A percentile compares a stretch with the other conserved stretches of the same genome.
These are phyloP conservation scores for Chlorodrepanis virens DNA, from an alignment of 2,113 vertebrate species.

Conservation along the genomic window DNA sequence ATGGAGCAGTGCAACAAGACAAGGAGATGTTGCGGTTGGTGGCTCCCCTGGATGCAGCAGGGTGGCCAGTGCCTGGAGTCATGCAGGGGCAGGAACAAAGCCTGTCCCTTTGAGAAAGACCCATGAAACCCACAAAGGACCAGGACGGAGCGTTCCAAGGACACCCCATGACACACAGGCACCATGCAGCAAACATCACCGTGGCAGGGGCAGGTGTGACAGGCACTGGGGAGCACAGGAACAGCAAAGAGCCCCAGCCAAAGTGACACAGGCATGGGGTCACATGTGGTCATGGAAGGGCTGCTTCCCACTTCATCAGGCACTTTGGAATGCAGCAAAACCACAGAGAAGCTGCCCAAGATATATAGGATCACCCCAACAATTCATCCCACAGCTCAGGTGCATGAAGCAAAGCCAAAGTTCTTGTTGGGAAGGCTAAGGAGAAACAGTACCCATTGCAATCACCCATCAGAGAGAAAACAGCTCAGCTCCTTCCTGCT, in stretches of 20 bases:
- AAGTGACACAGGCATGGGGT: not conserved
- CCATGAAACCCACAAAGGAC: not conserved
- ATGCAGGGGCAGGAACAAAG: not conserved
- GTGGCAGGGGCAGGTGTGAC: not conserved
- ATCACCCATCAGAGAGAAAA: not conserved
- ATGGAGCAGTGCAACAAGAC: rapidly evolving
- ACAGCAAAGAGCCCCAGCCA: not conserved
- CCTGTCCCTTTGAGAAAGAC: not conserved
- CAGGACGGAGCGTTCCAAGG: not conserved
- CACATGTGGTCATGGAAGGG: rapidly evolving
- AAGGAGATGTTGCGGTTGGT: not conserved
- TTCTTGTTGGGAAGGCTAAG: not conserved
- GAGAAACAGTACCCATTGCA: not conserved
- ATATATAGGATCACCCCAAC: not conserved
- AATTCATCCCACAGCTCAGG: not conserved
- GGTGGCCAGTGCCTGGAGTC: not conserved
- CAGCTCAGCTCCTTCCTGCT: not conserved
- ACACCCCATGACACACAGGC: rapidly evolving
- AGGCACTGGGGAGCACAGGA: not conserved
- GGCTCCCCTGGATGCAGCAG: not conserved
- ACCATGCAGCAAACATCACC: not conserved
- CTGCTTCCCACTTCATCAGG: not conserved
- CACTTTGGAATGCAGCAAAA: not conserved
- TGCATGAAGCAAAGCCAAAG: not conserved
- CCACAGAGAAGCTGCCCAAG: not conserved